These are phyloP conservation scores for Seira ritae DNA, from an alignment of 2,888 invertebrate genomes.

Conservation along the genomic window DNA sequence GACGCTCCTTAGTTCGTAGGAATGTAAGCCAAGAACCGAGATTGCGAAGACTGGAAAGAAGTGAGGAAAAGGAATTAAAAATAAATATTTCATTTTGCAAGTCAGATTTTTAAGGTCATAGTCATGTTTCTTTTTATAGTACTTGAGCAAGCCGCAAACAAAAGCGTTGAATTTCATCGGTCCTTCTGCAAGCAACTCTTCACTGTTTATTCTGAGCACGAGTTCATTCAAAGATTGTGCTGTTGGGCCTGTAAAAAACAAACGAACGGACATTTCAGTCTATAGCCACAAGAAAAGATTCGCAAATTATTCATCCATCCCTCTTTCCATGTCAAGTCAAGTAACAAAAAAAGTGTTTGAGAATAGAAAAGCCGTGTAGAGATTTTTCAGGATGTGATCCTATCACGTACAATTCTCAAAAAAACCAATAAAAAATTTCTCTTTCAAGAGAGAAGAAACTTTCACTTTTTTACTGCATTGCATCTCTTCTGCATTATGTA, in stretches of 20 bases:
- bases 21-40: slow-evolving; percentile 94
- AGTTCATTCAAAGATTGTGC: slow-evolving; percentile 89
- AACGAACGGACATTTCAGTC: slow-evolving; percentile 20
- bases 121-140: slow-evolving; percentile 75
- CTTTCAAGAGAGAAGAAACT: neutral
- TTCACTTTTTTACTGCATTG: slow-evolving; percentile 2
- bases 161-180: slow-evolving; percentile 93
- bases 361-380: too few relatives aligned
- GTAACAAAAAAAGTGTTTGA: too few relatives aligned
- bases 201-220: slow-evolving; percentile 88
- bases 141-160: slow-evolving; percentile 90
- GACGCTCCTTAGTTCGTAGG: slow-evolving; percentile 87
- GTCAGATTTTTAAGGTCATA: neutral
- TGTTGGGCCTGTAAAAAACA: slow-evolving; percentile 80
- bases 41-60: slow-evolving; percentile 83
- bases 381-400: neutral
- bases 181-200: slow-evolving; percentile 88
- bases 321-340: too few relatives aligned
- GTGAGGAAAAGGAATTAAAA: slow-evolving; percentile 6
- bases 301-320: too few relatives aligned
- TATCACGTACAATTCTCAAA: neutral
- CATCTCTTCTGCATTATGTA: neutral
- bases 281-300: slow-evolving; percentile 2
- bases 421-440: neutral
- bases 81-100: neutral